Base-by-base conservation (phyloP, 2,797 vertebrate genomes). In the Atherinosoma microstoma region DNA sequence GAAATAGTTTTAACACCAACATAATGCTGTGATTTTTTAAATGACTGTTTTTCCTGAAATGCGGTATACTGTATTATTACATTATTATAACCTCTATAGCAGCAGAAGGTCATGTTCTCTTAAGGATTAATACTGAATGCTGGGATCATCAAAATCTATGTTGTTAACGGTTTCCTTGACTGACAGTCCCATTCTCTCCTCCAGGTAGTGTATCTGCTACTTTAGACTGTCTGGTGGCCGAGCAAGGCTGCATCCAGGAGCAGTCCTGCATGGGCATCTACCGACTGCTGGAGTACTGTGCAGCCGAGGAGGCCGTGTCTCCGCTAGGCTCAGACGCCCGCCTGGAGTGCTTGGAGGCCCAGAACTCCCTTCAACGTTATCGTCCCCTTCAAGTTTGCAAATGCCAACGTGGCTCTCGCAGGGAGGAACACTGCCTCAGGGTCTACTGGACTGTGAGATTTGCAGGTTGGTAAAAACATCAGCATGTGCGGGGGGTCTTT, bases 391-490 rank as follows among this genome's bases (percentile, higher is more conserved):
- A 95, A 78, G 92, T 92, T n/a, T 98, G 97, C 87, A 96, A 93
- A 62, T 98, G 97, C 73, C 94, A 96, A 72, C 94, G 96, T 27
- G 96, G 95, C 77, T 96, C 95, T 92, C 96, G 93, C 75, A 94
- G 93, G 45, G 96, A 97, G 86, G 95, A 96, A 53, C 93, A 92
- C 80, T 98, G 97, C 89, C 91, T 98, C 68, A 91, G 91, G 36
- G 84, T 97, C 75, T 98, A 96, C 91, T 97, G 96, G 97, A 96
- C 95, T 0, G 82, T 97, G 68, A 95, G 96, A 67, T 94, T 94
- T 66, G 91, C 89, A 88, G 91, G 93, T 93, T 60, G 67, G 84
- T 79, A 61, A 2, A 49, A 59, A 65, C 45, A 5, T 5, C 58
- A 56, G 32, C 53, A 20, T 61, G 2, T 71, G 27, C 42, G 16